Percentiles rank a stretch among this genome's conserved stretches.
These are phyloP conservation scores for Hafferia zeledoni DNA, from an alignment of 2,797 vertebrate species.

Conservation along the genomic window DNA sequence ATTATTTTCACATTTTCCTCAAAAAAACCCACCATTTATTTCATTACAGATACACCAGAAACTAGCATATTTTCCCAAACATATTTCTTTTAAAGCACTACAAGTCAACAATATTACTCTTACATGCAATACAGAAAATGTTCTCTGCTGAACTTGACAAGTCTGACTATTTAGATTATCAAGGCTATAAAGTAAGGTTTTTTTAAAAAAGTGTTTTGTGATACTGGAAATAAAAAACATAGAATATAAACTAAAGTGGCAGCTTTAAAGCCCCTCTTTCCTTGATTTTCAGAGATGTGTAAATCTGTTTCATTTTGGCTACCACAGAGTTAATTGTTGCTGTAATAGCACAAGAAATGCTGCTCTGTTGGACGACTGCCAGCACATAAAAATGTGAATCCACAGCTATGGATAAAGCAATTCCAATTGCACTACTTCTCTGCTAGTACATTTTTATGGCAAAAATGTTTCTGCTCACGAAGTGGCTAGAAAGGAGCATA, in stretches of 20 bases:
- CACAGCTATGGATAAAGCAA: slow-evolving; percentile 39
- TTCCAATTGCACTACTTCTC: neutral
- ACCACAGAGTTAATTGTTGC: slow-evolving; percentile 64
- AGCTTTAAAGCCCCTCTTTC: neutral
- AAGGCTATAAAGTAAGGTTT: neutral
- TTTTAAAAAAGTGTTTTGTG: neutral
- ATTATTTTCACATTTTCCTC: neutral
- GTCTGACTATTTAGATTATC: neutral
- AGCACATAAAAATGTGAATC: slow-evolving; percentile 46
- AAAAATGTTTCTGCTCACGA: slow-evolving; percentile 11
- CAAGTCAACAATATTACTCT: neutral
- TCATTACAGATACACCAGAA: neutral
- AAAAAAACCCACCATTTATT: neutral
- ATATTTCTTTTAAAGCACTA: neutral
- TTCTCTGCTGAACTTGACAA: neutral
- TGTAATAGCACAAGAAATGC: slow-evolving; percentile 35
- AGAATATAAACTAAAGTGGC: slow-evolving; percentile 9
- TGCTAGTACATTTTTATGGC: neutral
- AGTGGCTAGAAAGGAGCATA: neutral
- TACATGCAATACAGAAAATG: neutral
- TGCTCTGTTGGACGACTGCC: slow-evolving; percentile 33
- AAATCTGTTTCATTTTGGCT: slow-evolving; percentile 42
- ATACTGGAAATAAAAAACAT: slow-evolving; percentile 25
- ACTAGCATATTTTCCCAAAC: neutral
- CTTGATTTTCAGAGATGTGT: slow-evolving; percentile 1